Evolutionary conservation across 1,140 invertebrate genomes (phyloP).

Genomic region (Amyelois transitella): DNA sequence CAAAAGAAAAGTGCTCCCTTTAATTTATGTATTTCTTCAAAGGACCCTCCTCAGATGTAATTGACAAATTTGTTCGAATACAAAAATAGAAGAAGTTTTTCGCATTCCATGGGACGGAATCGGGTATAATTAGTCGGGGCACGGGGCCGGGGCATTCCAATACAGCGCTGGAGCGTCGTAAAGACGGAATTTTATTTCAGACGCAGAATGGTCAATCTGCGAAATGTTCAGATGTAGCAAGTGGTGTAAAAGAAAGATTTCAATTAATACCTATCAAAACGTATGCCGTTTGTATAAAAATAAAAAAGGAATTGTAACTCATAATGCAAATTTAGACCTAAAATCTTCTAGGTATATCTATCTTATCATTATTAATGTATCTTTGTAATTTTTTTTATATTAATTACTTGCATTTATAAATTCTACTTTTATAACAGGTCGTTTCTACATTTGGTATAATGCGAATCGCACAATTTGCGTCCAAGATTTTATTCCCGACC

Average conservation of each 20-base stretch:
- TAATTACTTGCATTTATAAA: too few species aligned
- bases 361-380: too few species aligned
- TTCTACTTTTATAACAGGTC: too few species aligned
- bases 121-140: constrained; percentile 43
- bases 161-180: constrained; percentile 32
- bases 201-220: constrained; percentile 9
- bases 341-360: too few species aligned
- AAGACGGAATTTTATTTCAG: constrained; percentile 51
- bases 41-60: constrained; percentile 42
- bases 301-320: too few species aligned
- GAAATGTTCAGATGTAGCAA: not conserved
- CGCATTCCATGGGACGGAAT: constrained; percentile 24
- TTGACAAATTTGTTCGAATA: constrained; percentile 52
- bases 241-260: too few species aligned
- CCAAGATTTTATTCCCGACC: constrained; percentile 16
- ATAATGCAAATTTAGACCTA: too few species aligned
- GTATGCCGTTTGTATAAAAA: too few species aligned
- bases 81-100: constrained; percentile 39
- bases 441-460: too few species aligned
- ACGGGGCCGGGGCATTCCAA: constrained; percentile 27
- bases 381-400: too few species aligned
- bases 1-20: constrained; percentile 30
- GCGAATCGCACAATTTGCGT: too few species aligned
- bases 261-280: too few species aligned
- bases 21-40: constrained; percentile 47